Conservation (phyloP, 1,140 invertebrate species). For the Orchestia grillus region DNA sequence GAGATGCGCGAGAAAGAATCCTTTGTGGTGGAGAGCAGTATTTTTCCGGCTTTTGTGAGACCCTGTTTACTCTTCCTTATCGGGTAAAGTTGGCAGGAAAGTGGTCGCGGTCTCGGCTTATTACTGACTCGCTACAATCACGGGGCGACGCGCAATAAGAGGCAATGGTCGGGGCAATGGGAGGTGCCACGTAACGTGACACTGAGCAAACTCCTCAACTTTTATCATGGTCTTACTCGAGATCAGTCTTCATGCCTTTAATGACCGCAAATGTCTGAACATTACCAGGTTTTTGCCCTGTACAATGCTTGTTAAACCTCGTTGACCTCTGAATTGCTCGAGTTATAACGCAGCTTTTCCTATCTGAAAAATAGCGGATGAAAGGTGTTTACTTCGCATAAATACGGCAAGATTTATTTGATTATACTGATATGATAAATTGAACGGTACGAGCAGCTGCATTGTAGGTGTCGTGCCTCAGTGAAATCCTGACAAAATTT, state of each 20-base stretch:
- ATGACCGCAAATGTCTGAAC: background rate
- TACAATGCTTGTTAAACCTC: background rate
- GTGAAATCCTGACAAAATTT: too few species aligned
- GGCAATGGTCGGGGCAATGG: constrained; percentile 7
- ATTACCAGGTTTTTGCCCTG: background rate
- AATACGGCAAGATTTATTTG: background rate
- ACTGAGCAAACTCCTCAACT: background rate
- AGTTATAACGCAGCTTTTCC: background rate
- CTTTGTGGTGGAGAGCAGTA: constrained; percentile 37
- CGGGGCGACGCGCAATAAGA: background rate
- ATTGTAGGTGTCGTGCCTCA: too few species aligned
- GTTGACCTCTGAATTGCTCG: background rate
- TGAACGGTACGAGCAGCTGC: background rate
- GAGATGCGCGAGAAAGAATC: constrained; percentile 35
- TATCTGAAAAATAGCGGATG: background rate
- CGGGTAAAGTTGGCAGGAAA: constrained; percentile 49
- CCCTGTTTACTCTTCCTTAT: constrained; percentile 55
- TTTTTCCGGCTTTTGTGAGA: constrained; percentile 34
- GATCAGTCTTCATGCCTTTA: background rate
- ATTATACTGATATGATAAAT: background rate
- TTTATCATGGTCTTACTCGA: constrained; percentile 13
- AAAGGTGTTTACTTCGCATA: background rate
- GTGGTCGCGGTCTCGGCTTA: constrained; percentile 33
- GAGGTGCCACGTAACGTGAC: background rate
- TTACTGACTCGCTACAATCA: constrained; percentile 46